Percentiles rank a stretch among this genome's conserved stretches.
Evolutionary conservation across 2,797 vertebrate species (phyloP).

Genomic region (Danio jaintianensis): DNA sequence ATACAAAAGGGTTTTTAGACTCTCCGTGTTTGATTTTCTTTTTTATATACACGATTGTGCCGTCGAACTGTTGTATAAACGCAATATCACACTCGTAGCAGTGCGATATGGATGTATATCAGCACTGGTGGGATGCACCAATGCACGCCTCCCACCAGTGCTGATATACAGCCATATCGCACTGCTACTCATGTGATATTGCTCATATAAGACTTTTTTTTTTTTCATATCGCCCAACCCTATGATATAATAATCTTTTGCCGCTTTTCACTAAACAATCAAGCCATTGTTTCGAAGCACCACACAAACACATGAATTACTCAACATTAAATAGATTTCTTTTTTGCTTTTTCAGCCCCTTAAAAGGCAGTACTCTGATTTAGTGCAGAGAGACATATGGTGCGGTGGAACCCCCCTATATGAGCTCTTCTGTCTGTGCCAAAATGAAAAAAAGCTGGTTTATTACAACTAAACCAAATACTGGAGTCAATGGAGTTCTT

Average conservation of each 20-base stretch:
- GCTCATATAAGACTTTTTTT: too few species aligned
- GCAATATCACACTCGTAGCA: too few species aligned
- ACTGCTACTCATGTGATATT: too few species aligned
- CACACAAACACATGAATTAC: neutral
- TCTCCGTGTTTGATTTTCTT: too few species aligned
- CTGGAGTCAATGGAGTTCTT: constrained; percentile 9
- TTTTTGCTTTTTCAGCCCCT: neutral
- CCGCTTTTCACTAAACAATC: neutral
- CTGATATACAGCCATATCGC: too few species aligned
- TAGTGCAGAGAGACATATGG: constrained; percentile 54
- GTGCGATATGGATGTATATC: too few species aligned
- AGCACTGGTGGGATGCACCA: too few species aligned
- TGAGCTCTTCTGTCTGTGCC: constrained; percentile 33
- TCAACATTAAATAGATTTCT: neutral
- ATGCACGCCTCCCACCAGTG: too few species aligned
- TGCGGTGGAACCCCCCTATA: constrained; percentile 38
- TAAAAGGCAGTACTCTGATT: constrained; percentile 6
- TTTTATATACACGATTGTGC: too few species aligned
- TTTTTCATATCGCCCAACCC: too few species aligned
- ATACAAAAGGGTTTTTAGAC: too few species aligned
- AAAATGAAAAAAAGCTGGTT: constrained; percentile 22
- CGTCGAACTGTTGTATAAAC: too few species aligned
- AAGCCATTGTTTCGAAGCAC: neutral
- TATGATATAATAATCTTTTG: neutral
- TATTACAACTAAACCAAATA: constrained; percentile 39